Percentiles rank a stretch among this genome's conserved stretches.
Conservation (phyloP, 2,113 vertebrate genomes). For the Bufo gargarizans region DNA sequence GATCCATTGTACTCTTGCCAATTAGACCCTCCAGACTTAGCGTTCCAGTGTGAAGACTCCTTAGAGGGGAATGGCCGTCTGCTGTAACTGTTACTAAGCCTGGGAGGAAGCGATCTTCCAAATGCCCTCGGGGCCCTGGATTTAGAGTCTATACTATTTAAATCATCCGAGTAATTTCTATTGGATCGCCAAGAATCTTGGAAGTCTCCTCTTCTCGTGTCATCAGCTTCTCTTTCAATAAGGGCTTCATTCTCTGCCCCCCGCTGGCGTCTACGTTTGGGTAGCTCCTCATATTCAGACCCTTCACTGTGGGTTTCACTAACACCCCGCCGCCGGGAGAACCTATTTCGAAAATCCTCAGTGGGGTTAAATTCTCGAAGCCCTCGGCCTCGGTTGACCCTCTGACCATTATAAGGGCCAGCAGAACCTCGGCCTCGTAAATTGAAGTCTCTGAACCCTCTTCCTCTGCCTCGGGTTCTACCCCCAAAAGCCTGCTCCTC, state of each 20-base stretch:
- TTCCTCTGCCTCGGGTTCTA: conserved; percentile 81
- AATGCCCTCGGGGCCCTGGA: conserved; percentile 77
- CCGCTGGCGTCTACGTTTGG: conserved; percentile 89
- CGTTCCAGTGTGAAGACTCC: conserved; percentile 85
- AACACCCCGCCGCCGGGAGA: conserved; percentile 84
- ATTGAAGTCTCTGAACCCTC: conserved; percentile 89
- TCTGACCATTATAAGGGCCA: conserved; percentile 72
- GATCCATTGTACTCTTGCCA: conserved; percentile 82
- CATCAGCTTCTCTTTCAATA: conserved; percentile 71
- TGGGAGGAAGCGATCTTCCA: conserved; percentile 86
- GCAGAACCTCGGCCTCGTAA: conserved; percentile 81
- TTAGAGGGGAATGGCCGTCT: conserved; percentile 79
- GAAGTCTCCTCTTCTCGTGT: conserved; percentile 80
- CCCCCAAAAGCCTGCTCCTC: conserved; percentile 95
- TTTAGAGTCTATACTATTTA: conserved; percentile 72
- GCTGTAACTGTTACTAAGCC: conserved; percentile 85
- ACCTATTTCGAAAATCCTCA: conserved; percentile 85
- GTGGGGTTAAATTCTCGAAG: conserved; percentile 79
- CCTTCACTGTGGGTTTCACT: conserved; percentile 94
- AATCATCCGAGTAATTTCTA: conserved; percentile 88
- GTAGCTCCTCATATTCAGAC: conserved; percentile 95
- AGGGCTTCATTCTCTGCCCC: conserved; percentile 76
- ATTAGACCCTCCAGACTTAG: conserved; percentile 71
- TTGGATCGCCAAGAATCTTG: conserved; percentile 93
- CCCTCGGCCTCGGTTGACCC: conserved; percentile 78